Evolutionary conservation across 2,113 vertebrate species (phyloP).

Genomic region (Prionailurus bengalensis): DNA sequence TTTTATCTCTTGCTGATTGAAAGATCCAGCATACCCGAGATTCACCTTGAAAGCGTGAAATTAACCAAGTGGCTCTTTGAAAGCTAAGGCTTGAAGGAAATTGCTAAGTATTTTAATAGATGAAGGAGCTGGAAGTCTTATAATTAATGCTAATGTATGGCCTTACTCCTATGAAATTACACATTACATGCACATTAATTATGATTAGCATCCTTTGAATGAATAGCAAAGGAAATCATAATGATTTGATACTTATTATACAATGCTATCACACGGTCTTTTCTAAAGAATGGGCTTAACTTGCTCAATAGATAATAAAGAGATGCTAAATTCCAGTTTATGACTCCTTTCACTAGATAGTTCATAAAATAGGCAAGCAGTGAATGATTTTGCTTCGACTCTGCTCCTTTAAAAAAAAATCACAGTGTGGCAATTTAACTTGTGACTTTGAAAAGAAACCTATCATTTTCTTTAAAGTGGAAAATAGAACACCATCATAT

Average conservation of each 20-base stretch:
- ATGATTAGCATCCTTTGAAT: conserved; percentile 70
- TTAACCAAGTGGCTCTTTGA: conserved; percentile 18
- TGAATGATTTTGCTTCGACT: background rate
- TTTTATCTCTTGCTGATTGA: conserved; percentile 47
- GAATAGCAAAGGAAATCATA: conserved; percentile 59
- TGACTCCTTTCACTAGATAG: background rate
- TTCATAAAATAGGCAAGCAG: conserved; percentile 48
- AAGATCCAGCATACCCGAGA: conserved; percentile 33
- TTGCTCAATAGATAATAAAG: background rate
- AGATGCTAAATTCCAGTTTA: background rate
- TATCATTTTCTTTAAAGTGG: conserved; percentile 67
- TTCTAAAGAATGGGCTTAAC: conserved; percentile 61
- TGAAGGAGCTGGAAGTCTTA: conserved; percentile 49
- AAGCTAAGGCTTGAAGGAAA: conserved; percentile 38
- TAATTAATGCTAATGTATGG: conserved; percentile 68
- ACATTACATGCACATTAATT: conserved; percentile 57
- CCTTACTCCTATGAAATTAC: conserved; percentile 67
- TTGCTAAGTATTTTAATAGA: conserved; percentile 66
- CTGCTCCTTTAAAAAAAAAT: background rate
- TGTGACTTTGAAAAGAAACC: conserved; percentile 54
- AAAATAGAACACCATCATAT: conserved; percentile 15
- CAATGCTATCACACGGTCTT: background rate
- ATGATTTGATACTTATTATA: conserved; percentile 63
- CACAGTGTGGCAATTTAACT: background rate
- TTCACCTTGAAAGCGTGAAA: conserved; percentile 40